These are phyloP conservation scores for Sebastes diploproa DNA, from an alignment of 2,797 vertebrate species.

Conservation along the genomic window DNA sequence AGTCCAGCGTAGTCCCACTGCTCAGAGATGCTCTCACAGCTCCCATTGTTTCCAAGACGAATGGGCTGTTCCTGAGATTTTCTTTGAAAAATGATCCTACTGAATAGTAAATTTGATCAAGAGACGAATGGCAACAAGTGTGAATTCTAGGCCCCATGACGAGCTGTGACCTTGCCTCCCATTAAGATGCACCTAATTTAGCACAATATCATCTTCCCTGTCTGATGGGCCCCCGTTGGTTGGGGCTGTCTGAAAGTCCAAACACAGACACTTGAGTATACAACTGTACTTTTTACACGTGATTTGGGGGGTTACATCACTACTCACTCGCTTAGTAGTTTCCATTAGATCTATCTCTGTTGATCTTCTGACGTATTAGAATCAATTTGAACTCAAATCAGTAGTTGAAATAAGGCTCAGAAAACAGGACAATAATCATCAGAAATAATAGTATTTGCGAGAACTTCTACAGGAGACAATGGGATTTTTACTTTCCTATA, in stretches of 20 bases:
- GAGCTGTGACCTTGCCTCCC: neutral
- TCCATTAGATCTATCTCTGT: neutral
- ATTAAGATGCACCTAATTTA: conserved; percentile 19
- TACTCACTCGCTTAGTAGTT: neutral
- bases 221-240: neutral
- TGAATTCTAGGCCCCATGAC: neutral
- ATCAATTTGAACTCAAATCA: neutral
- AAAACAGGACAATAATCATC: neutral
- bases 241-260: neutral
- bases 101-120: conserved; percentile 7
- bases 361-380: neutral
- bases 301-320: neutral
- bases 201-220: neutral
- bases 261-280: neutral
- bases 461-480: neutral
- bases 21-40: conserved; percentile 30
- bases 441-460: neutral
- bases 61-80: neutral
- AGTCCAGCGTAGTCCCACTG: conserved; percentile 22
- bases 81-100: conserved; percentile 9
- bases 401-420: neutral
- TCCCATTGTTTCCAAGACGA: conserved; percentile 26
- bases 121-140: neutral
- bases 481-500: neutral
- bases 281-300: neutral